Percentiles rank a stretch among this genome's conserved stretches.
These are phyloP conservation scores for Carcharodon carcharias DNA, from an alignment of 2,797 vertebrate species.

Conservation along the genomic window DNA sequence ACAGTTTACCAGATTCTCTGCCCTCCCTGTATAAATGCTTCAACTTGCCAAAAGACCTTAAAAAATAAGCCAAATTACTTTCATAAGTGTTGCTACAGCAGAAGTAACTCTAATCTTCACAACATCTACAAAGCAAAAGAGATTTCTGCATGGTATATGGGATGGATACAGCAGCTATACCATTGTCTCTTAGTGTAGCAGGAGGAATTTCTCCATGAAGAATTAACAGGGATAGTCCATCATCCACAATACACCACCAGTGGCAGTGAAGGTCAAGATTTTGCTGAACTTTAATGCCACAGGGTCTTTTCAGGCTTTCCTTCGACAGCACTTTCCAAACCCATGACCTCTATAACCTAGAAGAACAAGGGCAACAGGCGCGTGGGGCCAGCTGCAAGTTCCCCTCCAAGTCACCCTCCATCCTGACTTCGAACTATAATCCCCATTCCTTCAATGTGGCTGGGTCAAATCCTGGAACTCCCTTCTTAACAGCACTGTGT, in stretches of 20 bases:
- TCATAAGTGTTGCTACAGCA: neutral
- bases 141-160: neutral
- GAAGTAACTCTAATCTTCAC: neutral
- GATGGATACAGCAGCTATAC: neutral
- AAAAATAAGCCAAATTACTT: neutral
- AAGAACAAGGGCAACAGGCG: too few relatives aligned
- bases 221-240: neutral
- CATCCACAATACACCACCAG: neutral
- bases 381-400: too few relatives aligned
- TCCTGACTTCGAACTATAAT: too few relatives aligned
- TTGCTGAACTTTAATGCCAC: neutral
- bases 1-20: neutral
- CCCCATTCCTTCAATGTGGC: neutral
- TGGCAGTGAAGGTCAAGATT: neutral
- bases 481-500: too few relatives aligned
- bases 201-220: neutral
- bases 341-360: too few relatives aligned
- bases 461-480: neutral
- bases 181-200: neutral
- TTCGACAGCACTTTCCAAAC: too few relatives aligned
- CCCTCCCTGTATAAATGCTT: neutral
- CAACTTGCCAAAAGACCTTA: neutral
- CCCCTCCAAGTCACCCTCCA: too few relatives aligned
- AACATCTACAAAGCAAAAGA: neutral
- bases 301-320: neutral